Conservation (phyloP, 2,797 vertebrate species). For the Somateria mollissima region DNA sequence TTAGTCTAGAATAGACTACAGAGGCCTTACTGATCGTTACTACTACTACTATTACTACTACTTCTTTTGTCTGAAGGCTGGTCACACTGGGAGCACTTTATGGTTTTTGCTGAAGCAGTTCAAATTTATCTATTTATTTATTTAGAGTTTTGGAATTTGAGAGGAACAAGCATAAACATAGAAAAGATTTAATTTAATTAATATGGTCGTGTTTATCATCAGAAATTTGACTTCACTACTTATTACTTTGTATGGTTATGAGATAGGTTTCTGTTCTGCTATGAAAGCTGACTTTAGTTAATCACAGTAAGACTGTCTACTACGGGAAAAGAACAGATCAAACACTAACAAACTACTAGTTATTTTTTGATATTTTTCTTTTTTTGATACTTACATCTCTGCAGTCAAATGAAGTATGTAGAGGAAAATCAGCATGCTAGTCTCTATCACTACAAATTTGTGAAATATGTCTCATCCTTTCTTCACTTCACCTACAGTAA, state of each 20-base stretch:
- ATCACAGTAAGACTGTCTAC: background rate
- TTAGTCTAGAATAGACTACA: background rate
- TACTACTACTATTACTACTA: too few relatives aligned
- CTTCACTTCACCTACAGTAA: conserved; percentile 8
- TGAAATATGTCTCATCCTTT: conserved; percentile 35
- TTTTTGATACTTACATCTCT: background rate
- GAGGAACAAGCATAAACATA: background rate
- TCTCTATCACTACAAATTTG: conserved; percentile 12
- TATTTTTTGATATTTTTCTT: background rate
- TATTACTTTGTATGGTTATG: conserved; percentile 20
- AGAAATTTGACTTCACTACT: background rate
- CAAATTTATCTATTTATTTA: too few relatives aligned
- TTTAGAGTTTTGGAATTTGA: background rate
- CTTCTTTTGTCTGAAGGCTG: background rate
- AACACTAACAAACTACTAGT: background rate
- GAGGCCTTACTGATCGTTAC: background rate
- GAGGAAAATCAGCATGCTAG: conserved; percentile 7
- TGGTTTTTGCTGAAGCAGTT: background rate
- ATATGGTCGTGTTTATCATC: background rate
- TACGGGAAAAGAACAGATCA: background rate
- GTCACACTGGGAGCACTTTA: background rate
- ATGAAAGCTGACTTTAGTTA: conserved; percentile 17
- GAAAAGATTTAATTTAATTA: conserved; percentile 1
- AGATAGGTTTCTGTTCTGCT: background rate
- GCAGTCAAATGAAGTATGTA: background rate